These are phyloP conservation scores for Luscinia megarhynchos DNA, from an alignment of 2,797 vertebrate genomes.

Conservation along the genomic window DNA sequence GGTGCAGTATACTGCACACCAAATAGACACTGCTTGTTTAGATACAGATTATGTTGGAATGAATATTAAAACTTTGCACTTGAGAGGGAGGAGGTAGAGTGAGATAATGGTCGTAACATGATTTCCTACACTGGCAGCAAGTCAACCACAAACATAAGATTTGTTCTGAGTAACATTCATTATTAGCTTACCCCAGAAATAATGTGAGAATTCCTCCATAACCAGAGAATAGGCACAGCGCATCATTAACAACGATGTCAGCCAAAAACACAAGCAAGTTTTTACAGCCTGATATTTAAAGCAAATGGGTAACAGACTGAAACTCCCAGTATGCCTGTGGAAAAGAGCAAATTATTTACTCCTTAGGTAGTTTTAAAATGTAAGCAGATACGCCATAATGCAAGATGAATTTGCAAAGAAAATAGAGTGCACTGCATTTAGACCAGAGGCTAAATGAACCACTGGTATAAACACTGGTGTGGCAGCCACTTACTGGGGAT, in stretches of 20 bases:
- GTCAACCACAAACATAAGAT: slow-evolving; percentile 18
- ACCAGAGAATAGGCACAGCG: slow-evolving; percentile 24
- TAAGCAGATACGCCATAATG: slow-evolving; percentile 11
- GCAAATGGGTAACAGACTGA: slow-evolving; percentile 52
- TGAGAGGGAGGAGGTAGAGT: not conserved
- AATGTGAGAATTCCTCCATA: slow-evolving; percentile 58
- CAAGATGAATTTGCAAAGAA: slow-evolving; percentile 1
- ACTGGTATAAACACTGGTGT: not conserved
- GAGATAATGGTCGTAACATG: slow-evolving; percentile 4
- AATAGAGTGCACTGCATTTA: not conserved
- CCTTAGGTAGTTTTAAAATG: slow-evolving; percentile 34
- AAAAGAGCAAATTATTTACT: slow-evolving; percentile 50
- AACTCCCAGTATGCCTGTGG: not conserved
- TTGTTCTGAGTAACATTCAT: slow-evolving; percentile 5
- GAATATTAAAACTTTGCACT: not conserved
- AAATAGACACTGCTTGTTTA: not conserved
- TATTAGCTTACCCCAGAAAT: slow-evolving; percentile 55
- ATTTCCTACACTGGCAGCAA: slow-evolving; percentile 39
- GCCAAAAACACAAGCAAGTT: slow-evolving; percentile 35
- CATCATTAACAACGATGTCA: slow-evolving; percentile 12
- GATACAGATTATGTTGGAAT: not conserved
- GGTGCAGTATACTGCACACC: not conserved
- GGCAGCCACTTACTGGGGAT: not conserved
- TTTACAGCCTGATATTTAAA: slow-evolving; percentile 42
- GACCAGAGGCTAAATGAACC: not conserved